Evolutionary conservation across 2,113 vertebrate species (phyloP), one percentile per base, ranked within the genome.

Genomic region (Mesitornis unicolor): DNA sequence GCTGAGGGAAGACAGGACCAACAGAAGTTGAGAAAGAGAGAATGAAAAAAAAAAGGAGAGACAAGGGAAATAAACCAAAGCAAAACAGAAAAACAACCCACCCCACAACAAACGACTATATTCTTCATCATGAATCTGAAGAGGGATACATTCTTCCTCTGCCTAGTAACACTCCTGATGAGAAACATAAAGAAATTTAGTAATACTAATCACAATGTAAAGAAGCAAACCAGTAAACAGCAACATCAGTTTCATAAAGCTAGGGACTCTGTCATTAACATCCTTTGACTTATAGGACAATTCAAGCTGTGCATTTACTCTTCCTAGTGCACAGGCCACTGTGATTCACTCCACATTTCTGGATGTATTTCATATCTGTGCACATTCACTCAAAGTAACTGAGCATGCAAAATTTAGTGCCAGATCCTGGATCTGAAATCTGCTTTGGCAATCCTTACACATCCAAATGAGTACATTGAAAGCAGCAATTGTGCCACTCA

Each of bases 1-100:
- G 33, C 24, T 64, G 33, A 16, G 4, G 1, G 9, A 4, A 51
- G 10, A 61, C 16, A 53, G 22, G 13, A 40, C 16, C 40, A 31
- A 57, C 3, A 61, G 16, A 76, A 61, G 9, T 2, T 60, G 35
- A 67, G 59, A 69, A 89, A 69, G 9, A 87, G 31, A 76, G 40
- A 73, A 77, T 21, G 4, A 38, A 69, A 43, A 57, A 51, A 12
- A 19, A 64, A 53, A n/a, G 29, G 7, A 54, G 16, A 60, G 22
- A 53, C 36, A 63, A 48, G 3, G 10, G 4, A 4, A 28, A 80
- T 69, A 43, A 25, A 1, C 0, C 2, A 7, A 29, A 29, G n/a
- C n/a, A n/a, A n/a, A n/a, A n/a, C n/a, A n/a, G n/a, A n/a, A n/a
- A n/a, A n/a, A 24, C 21, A 38, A 2, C 16, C 16, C 31, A 48